phyloP scores from a whole-genome alignment of 1,140 invertebrate genomes.

The Pogonomyrmex californicus region DNA sequence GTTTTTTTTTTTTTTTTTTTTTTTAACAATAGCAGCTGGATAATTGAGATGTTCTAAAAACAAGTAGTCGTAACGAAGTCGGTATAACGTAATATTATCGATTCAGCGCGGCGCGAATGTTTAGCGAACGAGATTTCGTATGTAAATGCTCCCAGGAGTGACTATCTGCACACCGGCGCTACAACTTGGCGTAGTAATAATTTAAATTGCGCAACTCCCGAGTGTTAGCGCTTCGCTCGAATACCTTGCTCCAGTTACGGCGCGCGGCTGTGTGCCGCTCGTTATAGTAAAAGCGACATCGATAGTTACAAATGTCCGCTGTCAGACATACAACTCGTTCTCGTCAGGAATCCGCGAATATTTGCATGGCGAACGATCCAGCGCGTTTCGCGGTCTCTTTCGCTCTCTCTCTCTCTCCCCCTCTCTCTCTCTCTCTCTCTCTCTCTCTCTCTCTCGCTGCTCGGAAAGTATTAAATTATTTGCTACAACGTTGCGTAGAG shows the following conservation, averaged over 20 bases:
- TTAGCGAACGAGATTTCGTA: slow-evolving; percentile 55
- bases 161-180: slow-evolving; percentile 30
- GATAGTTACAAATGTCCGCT: slow-evolving; percentile 61
- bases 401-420: not conserved
- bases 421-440: not conserved
- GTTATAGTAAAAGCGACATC: slow-evolving; percentile 55
- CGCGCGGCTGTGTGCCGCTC: slow-evolving; percentile 19
- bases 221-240: slow-evolving; percentile 59
- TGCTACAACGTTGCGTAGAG: slow-evolving; percentile 16
- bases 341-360: slow-evolving; percentile 35
- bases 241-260: slow-evolving; percentile 58
- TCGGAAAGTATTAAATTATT: slow-evolving; percentile 57
- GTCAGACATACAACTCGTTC: slow-evolving; percentile 52
- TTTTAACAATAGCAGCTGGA: not conserved
- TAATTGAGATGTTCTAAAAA: slow-evolving; percentile 40
- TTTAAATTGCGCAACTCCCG: slow-evolving; percentile 64
- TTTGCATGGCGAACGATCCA: slow-evolving; percentile 15
- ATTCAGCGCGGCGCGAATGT: slow-evolving; percentile 19
- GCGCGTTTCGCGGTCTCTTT: slow-evolving; percentile 12
- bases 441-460: not conserved
- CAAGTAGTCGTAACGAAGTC: slow-evolving; percentile 23
- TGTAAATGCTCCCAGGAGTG: slow-evolving; percentile 61
- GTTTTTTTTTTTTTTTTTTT: not conserved
- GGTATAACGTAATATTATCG: slow-evolving; percentile 39
- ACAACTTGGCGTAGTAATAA: slow-evolving; percentile 47